phyloP scores from a whole-genome alignment of 2,113 vertebrate species.

The Chaenocephalus aceratus region DNA sequence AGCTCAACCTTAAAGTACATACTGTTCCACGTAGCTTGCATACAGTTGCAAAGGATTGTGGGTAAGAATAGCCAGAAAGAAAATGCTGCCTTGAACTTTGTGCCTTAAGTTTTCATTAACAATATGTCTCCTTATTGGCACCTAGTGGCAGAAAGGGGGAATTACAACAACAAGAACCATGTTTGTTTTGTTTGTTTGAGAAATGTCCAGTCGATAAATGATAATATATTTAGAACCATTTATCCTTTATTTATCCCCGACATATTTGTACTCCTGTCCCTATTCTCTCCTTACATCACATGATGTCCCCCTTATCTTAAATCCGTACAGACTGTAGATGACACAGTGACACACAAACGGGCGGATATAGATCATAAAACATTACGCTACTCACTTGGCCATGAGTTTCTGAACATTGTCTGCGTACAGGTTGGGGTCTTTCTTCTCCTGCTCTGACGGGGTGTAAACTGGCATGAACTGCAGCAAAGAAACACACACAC shows the following conservation, averaged over 20 bases:
- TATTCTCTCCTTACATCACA: background rate
- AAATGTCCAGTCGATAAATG: too few species aligned
- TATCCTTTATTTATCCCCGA: too few species aligned
- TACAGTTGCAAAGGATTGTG: too few species aligned
- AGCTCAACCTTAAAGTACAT: too few species aligned
- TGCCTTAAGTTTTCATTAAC: too few species aligned
- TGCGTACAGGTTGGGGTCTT: constrained; percentile 87
- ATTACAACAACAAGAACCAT: background rate
- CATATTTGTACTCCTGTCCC: too few species aligned
- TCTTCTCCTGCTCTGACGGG: constrained; percentile 86
- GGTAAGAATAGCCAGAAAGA: too few species aligned
- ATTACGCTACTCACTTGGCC: constrained; percentile 85
- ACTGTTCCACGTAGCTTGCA: too few species aligned
- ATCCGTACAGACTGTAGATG: background rate
- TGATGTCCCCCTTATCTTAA: background rate
- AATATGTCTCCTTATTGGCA: background rate
- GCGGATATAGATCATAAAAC: background rate
- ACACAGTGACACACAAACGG: background rate
- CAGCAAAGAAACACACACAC: background rate
- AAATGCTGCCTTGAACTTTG: too few species aligned
- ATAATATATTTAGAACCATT: too few species aligned
- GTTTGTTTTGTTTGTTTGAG: too few species aligned
- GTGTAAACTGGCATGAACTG: constrained; percentile 92
- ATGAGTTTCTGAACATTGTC: constrained; percentile 91
- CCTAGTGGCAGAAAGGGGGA: background rate